Conservation (phyloP, 2,888 invertebrate species). For the Cyaniris semiargus region DNA sequence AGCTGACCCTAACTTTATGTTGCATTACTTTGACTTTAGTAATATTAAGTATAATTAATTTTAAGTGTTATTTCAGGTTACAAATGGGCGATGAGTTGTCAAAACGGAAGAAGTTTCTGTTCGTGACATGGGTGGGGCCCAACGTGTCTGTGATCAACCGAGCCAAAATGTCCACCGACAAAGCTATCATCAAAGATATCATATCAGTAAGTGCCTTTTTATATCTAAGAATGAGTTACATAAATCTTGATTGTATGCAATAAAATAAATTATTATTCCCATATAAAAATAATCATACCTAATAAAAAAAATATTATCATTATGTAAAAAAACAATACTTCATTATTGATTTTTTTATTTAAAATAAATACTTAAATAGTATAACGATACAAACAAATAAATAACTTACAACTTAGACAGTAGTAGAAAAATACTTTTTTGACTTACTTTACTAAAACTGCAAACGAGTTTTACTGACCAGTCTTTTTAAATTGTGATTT, state of each 20-base stretch:
- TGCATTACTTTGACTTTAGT: too few species aligned
- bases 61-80: slow-evolving; percentile 61
- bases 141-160: slow-evolving; percentile 87
- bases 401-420: background rate
- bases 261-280: background rate
- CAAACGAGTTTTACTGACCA: background rate
- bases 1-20: too few species aligned
- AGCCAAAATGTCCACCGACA: slow-evolving; percentile 91
- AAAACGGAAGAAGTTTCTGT: slow-evolving; percentile 88
- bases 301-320: background rate
- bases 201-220: slow-evolving; percentile 81
- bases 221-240: background rate
- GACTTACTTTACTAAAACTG: background rate
- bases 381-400: background rate
- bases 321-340: background rate
- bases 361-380: slow-evolving; percentile 1
- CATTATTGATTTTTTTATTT: background rate
- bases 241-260: background rate
- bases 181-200: slow-evolving; percentile 87
- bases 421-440: background rate
- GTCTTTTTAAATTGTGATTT: background rate
- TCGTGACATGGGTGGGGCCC: slow-evolving; percentile 89
- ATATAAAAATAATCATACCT: background rate
- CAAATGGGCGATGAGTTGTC: slow-evolving; percentile 92
- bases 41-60: too few species aligned